Evolutionary conservation across 2,797 vertebrate species (phyloP).

Genomic region (Anguilla megastoma): DNA sequence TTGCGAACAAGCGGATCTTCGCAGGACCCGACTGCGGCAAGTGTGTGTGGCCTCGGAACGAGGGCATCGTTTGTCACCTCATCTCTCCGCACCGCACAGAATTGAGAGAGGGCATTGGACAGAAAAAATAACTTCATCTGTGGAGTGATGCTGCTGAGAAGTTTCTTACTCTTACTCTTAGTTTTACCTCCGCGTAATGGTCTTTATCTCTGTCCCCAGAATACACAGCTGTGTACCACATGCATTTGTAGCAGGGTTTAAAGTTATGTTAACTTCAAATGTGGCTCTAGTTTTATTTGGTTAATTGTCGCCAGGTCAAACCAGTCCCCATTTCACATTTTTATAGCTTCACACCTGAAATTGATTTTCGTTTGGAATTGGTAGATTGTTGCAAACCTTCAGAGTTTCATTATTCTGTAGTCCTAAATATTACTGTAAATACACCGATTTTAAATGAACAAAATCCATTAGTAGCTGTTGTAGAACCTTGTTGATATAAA

Average conservation of each 20-base stretch:
- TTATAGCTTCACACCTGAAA: not conserved
- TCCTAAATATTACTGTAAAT: not conserved
- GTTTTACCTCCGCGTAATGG: not conserved
- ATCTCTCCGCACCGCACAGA: not conserved
- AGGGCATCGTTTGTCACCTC: not conserved
- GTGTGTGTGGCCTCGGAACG: not conserved
- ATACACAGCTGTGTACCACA: not conserved
- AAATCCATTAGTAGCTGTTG: not conserved
- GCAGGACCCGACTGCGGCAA: not conserved
- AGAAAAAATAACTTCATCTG: not conserved
- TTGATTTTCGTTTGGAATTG: not conserved
- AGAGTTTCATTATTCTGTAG: not conserved
- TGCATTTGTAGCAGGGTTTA: not conserved
- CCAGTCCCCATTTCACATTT: not conserved
- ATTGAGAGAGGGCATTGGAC: not conserved
- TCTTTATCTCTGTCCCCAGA: not conserved
- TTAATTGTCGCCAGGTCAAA: not conserved
- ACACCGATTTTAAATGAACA: not conserved
- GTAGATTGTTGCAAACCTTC: not conserved
- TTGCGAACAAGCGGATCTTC: not conserved
- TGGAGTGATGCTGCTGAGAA: not conserved
- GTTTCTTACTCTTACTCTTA: not conserved
- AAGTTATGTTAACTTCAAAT: not conserved
- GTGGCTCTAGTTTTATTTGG: not conserved
- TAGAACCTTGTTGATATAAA: not conserved